Conservation (phyloP, 2,113 vertebrate genomes). For the Microcebus lehilahytsara region DNA sequence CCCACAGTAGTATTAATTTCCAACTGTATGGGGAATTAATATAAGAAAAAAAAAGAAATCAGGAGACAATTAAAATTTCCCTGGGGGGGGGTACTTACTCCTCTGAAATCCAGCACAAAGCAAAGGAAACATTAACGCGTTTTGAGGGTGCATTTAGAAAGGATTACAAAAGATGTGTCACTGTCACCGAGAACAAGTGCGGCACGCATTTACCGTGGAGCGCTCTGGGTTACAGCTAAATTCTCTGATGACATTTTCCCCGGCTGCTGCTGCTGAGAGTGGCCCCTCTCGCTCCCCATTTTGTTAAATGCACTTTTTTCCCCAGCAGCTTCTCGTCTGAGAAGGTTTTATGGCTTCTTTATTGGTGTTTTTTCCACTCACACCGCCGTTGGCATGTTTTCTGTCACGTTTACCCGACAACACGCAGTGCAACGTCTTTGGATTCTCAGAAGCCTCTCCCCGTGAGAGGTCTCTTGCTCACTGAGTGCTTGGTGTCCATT, state of each 20-base stretch:
- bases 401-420: background rate
- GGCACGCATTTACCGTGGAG: background rate
- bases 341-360: conserved; percentile 33
- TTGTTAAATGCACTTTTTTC: conserved; percentile 50
- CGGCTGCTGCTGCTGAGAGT: background rate
- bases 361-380: conserved; percentile 17
- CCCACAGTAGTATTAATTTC: conserved; percentile 60
- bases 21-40: conserved; percentile 56
- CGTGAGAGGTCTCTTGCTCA: background rate
- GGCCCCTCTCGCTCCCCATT: conserved; percentile 33
- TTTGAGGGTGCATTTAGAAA: background rate
- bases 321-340: background rate
- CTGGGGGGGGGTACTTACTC: background rate
- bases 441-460: background rate
- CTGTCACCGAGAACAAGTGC: background rate
- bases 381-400: background rate
- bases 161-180: background rate
- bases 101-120: conserved; percentile 40
- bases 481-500: background rate
- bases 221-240: background rate
- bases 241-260: conserved; percentile 50
- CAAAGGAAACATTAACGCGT: conserved; percentile 17
- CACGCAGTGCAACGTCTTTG: background rate
- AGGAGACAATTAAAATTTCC: conserved; percentile 58
- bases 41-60: conserved; percentile 15